Evolutionary conservation across 2,113 vertebrate genomes (phyloP).

Genomic region (Entelurus aequoreus): DNA sequence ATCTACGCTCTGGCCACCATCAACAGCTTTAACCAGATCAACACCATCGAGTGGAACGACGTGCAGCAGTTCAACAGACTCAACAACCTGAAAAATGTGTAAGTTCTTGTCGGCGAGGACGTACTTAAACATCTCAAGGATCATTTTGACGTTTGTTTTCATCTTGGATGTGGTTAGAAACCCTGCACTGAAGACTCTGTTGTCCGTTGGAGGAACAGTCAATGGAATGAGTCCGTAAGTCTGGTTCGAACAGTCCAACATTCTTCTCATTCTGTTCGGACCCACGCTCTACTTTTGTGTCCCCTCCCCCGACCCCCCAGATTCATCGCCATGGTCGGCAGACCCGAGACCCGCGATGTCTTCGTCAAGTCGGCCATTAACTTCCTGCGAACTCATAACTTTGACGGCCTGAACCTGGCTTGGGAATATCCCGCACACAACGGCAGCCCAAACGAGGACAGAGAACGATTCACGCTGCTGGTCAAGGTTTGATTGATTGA

Average conservation of each 20-base stretch:
- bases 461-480: constrained; percentile 73
- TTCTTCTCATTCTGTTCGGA: background rate
- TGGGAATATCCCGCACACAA: constrained; percentile 83
- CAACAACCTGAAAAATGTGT: constrained; percentile 66
- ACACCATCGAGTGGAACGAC: constrained; percentile 67
- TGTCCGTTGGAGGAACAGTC: constrained; percentile 77
- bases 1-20: constrained; percentile 70
- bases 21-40: constrained; percentile 61
- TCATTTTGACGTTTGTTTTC: background rate
- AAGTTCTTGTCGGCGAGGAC: constrained; percentile 25
- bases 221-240: constrained; percentile 73
- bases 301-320: constrained; percentile 53
- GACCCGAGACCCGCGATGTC: constrained; percentile 54
- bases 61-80: constrained; percentile 55
- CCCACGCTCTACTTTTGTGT: background rate
- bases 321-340: constrained; percentile 75
- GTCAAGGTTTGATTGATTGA: constrained; percentile 55
- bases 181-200: constrained; percentile 74
- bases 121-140: no score
- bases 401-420: constrained; percentile 81
- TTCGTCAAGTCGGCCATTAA: constrained; percentile 77
- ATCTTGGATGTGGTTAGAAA: constrained; percentile 64
- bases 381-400: constrained; percentile 74
- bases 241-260: background rate
- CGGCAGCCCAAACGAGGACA: constrained; percentile 74